A percentile compares a stretch with the other conserved stretches of the same genome.
Evolutionary conservation across 2,113 vertebrate species (phyloP).

Genomic region (Alethe castanea): DNA sequence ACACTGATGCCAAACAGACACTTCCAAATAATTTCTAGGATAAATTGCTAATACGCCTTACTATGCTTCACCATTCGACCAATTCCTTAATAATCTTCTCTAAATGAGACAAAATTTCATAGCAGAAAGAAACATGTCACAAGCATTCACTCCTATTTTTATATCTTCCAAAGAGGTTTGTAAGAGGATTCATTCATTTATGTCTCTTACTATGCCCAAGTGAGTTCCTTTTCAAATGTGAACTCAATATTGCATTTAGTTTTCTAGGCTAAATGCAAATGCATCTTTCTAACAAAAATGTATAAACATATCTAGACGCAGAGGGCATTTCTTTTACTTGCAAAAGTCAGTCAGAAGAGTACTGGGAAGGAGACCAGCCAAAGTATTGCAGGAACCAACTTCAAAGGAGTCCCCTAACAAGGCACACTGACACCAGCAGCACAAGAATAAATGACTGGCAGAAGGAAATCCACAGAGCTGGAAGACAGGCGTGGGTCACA

Average conservation of each 20-base stretch:
- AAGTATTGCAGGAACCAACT: conserved; percentile 32
- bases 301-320: conserved; percentile 35
- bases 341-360: conserved; percentile 48
- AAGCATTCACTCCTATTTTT: conserved; percentile 25
- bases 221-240: conserved; percentile 49
- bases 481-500: background rate
- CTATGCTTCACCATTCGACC: background rate
- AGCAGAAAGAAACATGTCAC: conserved; percentile 34
- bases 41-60: conserved; percentile 12
- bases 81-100: conserved; percentile 3
- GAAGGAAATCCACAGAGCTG: conserved; percentile 12
- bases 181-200: conserved; percentile 28
- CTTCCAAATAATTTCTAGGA: background rate
- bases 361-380: conserved; percentile 58
- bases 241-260: conserved; percentile 51
- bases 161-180: conserved; percentile 8
- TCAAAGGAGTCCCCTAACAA: conserved; percentile 44
- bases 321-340: conserved; percentile 15
- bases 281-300: conserved; percentile 64
- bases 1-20: background rate
- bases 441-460: background rate
- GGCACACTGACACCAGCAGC: background rate
- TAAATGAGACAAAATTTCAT: conserved; percentile 10
- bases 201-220: background rate
- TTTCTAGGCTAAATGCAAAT: conserved; percentile 58